phyloP scores from a whole-genome alignment of 2,113 vertebrate genomes.

The Vicugna pacos region DNA sequence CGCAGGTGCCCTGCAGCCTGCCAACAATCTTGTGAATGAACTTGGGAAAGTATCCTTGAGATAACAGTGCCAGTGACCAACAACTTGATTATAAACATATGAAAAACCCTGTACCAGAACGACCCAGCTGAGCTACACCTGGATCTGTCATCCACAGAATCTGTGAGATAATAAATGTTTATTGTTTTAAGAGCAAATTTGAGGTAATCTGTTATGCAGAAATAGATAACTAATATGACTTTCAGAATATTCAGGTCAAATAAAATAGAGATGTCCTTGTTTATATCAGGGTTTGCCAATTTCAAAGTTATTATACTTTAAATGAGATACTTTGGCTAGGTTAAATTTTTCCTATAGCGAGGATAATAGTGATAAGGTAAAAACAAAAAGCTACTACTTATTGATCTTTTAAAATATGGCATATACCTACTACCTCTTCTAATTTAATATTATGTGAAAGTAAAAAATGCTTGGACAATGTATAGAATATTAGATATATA shows the following conservation, averaged over 20 bases:
- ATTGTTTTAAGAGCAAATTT: neutral
- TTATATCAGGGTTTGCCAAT: neutral
- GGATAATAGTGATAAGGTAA: neutral
- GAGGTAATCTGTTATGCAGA: neutral
- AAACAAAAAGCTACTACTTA: neutral
- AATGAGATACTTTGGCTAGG: neutral
- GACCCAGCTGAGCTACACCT: neutral
- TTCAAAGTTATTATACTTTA: neutral
- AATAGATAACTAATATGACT: neutral
- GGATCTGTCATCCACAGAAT: neutral
- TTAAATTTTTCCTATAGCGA: neutral
- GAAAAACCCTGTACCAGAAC: neutral
- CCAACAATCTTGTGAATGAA: neutral
- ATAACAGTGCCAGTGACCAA: neutral
- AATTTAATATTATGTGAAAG: neutral
- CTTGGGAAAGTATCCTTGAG: neutral
- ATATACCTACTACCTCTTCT: neutral
- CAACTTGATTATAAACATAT: neutral
- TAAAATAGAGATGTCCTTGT: neutral
- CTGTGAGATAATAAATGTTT: neutral
- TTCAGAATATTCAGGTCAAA: neutral
- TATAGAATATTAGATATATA: neutral
- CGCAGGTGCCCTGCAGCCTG: neutral
- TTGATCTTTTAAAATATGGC: neutral
- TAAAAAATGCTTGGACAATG: neutral